Evolutionary conservation across 2,113 vertebrate species (phyloP).

Genomic region (Rutilus rutilus): DNA sequence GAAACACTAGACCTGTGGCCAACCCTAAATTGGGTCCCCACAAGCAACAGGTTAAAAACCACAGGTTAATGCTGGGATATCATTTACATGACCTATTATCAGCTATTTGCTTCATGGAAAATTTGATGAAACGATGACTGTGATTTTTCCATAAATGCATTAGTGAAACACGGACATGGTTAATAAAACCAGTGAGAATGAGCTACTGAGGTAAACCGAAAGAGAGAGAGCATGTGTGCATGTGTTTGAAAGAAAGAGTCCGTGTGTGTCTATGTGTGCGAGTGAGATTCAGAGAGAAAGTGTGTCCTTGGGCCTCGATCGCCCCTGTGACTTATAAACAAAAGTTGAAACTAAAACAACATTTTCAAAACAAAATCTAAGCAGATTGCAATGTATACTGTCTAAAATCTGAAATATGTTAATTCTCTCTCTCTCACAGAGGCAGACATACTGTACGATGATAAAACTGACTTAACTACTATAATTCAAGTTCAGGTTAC

Average conservation of each 20-base stretch:
- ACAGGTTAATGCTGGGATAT: neutral
- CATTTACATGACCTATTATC: no score
- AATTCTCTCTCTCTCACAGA: neutral
- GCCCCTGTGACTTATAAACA: conserved; percentile 46
- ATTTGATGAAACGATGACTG: conserved; percentile 5
- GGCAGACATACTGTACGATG: neutral
- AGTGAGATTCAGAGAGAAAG: conserved; percentile 20
- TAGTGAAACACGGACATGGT: neutral
- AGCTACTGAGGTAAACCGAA: neutral
- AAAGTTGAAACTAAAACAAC: conserved; percentile 15
- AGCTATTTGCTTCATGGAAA: neutral
- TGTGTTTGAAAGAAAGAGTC: conserved; percentile 19
- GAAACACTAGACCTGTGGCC: neutral
- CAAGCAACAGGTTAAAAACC: neutral
- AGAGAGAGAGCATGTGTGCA: neutral
- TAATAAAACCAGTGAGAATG: conserved; percentile 15
- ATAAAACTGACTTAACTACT: neutral
- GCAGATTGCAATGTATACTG: neutral
- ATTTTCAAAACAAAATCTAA: neutral
- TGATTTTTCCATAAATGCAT: conserved; percentile 18
- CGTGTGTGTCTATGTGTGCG: no score
- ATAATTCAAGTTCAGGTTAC: neutral
- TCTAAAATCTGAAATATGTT: neutral
- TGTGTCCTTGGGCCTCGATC: conserved; percentile 37
- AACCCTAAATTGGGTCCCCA: neutral